phyloP scores from a whole-genome alignment of 2,113 vertebrate genomes.

The Cephalopholis sonnerati region DNA sequence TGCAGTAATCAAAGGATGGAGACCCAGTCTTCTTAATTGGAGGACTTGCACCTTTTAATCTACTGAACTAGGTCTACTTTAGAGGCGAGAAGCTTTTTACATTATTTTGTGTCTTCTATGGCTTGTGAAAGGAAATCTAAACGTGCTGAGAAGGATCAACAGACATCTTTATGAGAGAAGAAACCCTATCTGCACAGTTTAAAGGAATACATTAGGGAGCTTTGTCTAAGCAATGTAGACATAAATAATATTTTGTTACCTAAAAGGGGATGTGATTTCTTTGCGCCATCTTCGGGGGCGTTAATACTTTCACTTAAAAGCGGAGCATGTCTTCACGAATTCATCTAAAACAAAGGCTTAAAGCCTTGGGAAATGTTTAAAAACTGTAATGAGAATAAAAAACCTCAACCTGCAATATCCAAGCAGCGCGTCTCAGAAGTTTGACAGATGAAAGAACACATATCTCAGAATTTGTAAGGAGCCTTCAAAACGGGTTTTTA shows the following conservation, averaged over 20 bases:
- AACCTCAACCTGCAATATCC: constrained; percentile 73
- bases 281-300: constrained; percentile 27
- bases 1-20: constrained; percentile 73
- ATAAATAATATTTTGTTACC: constrained; percentile 56
- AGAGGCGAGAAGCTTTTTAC: constrained; percentile 48
- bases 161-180: constrained; percentile 52
- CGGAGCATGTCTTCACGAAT: constrained; percentile 42
- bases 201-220: constrained; percentile 55
- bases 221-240: constrained; percentile 55
- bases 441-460: constrained; percentile 77
- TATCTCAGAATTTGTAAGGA: constrained; percentile 69
- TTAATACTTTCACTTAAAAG: constrained; percentile 60
- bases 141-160: constrained; percentile 33
- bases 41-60: constrained; percentile 72
- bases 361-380: constrained; percentile 65
- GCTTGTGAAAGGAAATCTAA: constrained; percentile 58
- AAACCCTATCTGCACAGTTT: constrained; percentile 39
- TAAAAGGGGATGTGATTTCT: constrained; percentile 48
- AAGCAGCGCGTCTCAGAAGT: constrained; percentile 67
- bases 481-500: constrained; percentile 75
- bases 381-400: constrained; percentile 68
- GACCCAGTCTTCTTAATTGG: constrained; percentile 70
- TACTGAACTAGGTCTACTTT: constrained; percentile 55
- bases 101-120: constrained; percentile 36
- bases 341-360: constrained; percentile 74